Evolutionary conservation across 2,113 vertebrate genomes (phyloP).

Genomic region (Willisornis vidua): DNA sequence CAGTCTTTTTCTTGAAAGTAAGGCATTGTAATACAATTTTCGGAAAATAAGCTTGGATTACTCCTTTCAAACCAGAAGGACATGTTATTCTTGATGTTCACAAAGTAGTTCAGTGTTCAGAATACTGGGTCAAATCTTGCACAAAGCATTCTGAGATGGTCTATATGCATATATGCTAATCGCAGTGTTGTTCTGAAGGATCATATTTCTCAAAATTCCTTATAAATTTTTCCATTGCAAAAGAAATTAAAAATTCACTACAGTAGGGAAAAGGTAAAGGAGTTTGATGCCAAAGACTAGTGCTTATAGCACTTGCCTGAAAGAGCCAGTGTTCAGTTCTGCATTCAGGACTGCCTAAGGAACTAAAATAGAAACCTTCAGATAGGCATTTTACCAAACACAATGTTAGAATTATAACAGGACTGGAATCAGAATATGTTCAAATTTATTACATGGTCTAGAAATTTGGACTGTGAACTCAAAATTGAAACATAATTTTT

Average conservation of each 20-base stretch:
- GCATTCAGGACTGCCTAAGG: background rate
- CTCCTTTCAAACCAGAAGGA: background rate
- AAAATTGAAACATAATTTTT: background rate
- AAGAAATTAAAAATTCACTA: background rate
- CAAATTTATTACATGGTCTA: background rate
- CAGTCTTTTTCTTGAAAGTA: background rate
- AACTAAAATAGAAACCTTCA: background rate
- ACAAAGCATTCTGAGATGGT: background rate
- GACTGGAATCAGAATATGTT: background rate
- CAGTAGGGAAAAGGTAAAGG: background rate
- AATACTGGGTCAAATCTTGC: background rate
- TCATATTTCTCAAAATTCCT: background rate
- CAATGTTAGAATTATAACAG: background rate
- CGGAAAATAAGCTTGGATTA: background rate
- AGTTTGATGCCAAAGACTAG: rapidly evolving
- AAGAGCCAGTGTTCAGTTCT: background rate
- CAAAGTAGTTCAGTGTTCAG: background rate
- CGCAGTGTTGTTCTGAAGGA: background rate
- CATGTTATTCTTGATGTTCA: background rate
- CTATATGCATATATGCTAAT: background rate
- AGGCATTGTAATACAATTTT: background rate
- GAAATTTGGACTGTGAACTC: background rate
- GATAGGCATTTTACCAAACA: background rate
- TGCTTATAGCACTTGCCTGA: background rate
- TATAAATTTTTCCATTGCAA: background rate